Base-by-base conservation (phyloP, 2,888 invertebrate species). In the Anaspis maculata region DNA sequence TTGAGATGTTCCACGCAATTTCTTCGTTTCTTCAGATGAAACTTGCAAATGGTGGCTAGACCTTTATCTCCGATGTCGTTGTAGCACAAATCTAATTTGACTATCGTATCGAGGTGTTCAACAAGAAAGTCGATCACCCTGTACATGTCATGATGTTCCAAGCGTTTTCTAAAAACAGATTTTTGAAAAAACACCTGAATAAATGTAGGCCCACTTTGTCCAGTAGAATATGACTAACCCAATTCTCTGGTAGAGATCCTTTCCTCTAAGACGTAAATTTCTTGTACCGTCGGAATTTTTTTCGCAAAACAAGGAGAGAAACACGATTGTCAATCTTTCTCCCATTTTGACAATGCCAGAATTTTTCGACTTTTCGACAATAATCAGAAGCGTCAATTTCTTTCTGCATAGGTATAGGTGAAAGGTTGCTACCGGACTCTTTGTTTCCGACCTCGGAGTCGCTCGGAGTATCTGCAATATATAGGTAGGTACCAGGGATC, bases 1-100 rank as follows among this genome's bases (percentile, higher is more conserved):
- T 76, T 74, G 12, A 79, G 47, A 44, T 74, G 67, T 1, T 61
- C 48, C 1, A 77, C 38, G 34, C 70, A 66, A 0, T 75, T 71
- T 30, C 61, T 56, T 53, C 71, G 63, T 0, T 67, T 47, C n/a
- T n/a, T n/a, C n/a, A n/a, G n/a, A n/a, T n/a, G n/a, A n/a, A n/a
- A n/a, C n/a, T n/a, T n/a, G n/a, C n/a, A n/a, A n/a, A n/a, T n/a
- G n/a, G n/a, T n/a, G n/a, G n/a, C n/a, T n/a, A n/a, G n/a, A 0
- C 74, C 74, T 10, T 39, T 39, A 40, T 75, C 72, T 0, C 71
- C 71, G 6, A 79, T 71, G 27, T 68, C 48, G 41, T 79, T 79
- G 46, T 74, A 75, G 14, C 70, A 63, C 3, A 79, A 54, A 45
- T 74, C 71, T 1, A 78, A 27, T 28, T 62, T 68, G 0, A 64